A percentile compares a stretch with the other conserved stretches of the same genome.
These are phyloP conservation scores for Drosophila melanogaster DNA, from an alignment of 1,140 invertebrate genomes.

Conservation along the genomic window Release_6_plus_ISO1_MT NT_033777.3:17713501-17714000, in stretches of 20 bases:
- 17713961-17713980: neutral
- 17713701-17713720: slow-evolving; percentile 15
- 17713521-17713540: slow-evolving; percentile 48
- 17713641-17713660: slow-evolving; percentile 21
- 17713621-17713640: slow-evolving; percentile 25
- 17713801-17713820: slow-evolving; percentile 38
- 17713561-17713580: slow-evolving; percentile 34
- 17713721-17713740: neutral
- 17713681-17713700: slow-evolving; percentile 8
- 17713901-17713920: slow-evolving; percentile 15
- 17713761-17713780: slow-evolving; percentile 34
- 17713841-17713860: slow-evolving; percentile 10
- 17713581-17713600: neutral
- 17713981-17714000: too few relatives aligned
- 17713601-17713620: slow-evolving; percentile 10
- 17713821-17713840: slow-evolving; percentile 16
- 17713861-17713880: neutral
- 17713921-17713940: slow-evolving; percentile 3
- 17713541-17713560: slow-evolving; percentile 46
- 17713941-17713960: neutral
- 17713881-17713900: slow-evolving; percentile 19
- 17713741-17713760: slow-evolving; percentile 11
- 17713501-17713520: slow-evolving; percentile 57
- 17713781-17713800: slow-evolving; percentile 38
- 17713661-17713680: slow-evolving; percentile 7